Percentiles rank a stretch among this genome's conserved stretches.
These are phyloP conservation scores for Alligator sinensis DNA, from an alignment of 2,113 vertebrate genomes.

Conservation along the genomic window DNA sequence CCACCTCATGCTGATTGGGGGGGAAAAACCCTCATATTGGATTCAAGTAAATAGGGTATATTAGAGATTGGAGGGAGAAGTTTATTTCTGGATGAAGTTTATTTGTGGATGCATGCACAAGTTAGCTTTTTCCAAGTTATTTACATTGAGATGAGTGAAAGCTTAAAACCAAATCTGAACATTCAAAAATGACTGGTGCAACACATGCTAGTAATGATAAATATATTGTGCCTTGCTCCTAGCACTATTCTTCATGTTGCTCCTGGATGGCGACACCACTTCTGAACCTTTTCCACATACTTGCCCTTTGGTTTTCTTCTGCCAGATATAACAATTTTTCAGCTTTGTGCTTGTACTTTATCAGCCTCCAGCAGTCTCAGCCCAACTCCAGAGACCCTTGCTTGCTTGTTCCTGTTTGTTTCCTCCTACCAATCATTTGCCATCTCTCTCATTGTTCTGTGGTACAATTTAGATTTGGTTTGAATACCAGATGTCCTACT, in stretches of 20 bases:
- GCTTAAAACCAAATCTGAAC: background rate
- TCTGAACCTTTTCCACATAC: background rate
- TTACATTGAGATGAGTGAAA: background rate
- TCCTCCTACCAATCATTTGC: background rate
- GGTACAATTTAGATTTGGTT: background rate
- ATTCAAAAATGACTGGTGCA: background rate
- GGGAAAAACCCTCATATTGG: no score
- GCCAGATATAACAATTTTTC: background rate
- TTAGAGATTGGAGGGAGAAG: background rate
- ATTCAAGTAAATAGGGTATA: background rate
- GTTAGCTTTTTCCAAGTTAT: background rate
- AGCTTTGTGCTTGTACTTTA: background rate
- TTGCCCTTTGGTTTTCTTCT: background rate
- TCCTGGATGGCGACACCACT: background rate
- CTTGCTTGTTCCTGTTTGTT: slow-evolving; percentile 13
- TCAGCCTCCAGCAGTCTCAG: background rate
- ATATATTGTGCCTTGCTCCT: background rate
- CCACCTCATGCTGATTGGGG: no score
- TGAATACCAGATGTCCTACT: slow-evolving; percentile 43
- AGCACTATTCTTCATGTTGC: background rate
- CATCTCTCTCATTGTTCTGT: background rate
- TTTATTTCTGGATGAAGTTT: background rate
- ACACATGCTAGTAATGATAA: background rate
- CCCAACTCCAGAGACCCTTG: background rate
- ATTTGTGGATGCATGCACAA: background rate